Base-by-base conservation (phyloP, 1,140 invertebrate species). In the Trachymyrmex septentrionalis region DNA sequence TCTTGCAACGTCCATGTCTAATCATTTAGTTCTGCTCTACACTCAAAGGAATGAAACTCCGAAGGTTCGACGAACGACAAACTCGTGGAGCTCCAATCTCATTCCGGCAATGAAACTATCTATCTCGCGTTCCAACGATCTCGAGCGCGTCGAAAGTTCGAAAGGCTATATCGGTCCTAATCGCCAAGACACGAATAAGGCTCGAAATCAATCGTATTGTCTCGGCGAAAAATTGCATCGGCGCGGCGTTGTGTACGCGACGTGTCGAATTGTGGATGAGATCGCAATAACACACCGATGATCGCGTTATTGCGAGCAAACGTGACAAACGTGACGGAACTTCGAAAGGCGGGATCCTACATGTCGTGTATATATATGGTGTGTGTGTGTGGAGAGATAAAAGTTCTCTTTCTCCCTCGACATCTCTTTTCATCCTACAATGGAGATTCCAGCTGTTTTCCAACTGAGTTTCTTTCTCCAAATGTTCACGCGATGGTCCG, bases 241-340 rank as follows among this genome's bases (percentile, higher is more conserved):
- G 9, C n/a, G 38, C n/a, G 19, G 9, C n/a, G 38, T 30, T 21
- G 34, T 44, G 38, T 78, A 14, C 21, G 4, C 38, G n/a, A 27
- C 44, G 19, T 19, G 27, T 53, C 61, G 27, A 67, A 55, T 53
- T 38, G 44, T 38, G 44, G 44, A 80, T 14, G 38, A 66, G 19
- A 53, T 50, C 61, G 12, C 24, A 53, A 27, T 53, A 78, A 66
- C 44, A 66, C 61, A 50, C 1, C 24, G 63, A 66, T 66, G 76
- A 78, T 30, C 61, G 55, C 24, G 24, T 80, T 80, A 53, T 67
- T 80, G 44, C n/a, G 24, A 34, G 24, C 44, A 19, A 66, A 78
- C 24, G 59, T 80, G 77, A 78, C 61, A 44, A 3, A 78, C 63
- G 44, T 67, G 61, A 69, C 66, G 21, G 66, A 81, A 71, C 64